Percentiles rank a stretch among this genome's conserved stretches.
These are phyloP conservation scores for Arenaria interpres DNA, from an alignment of 2,113 vertebrate species.

Conservation along the genomic window DNA sequence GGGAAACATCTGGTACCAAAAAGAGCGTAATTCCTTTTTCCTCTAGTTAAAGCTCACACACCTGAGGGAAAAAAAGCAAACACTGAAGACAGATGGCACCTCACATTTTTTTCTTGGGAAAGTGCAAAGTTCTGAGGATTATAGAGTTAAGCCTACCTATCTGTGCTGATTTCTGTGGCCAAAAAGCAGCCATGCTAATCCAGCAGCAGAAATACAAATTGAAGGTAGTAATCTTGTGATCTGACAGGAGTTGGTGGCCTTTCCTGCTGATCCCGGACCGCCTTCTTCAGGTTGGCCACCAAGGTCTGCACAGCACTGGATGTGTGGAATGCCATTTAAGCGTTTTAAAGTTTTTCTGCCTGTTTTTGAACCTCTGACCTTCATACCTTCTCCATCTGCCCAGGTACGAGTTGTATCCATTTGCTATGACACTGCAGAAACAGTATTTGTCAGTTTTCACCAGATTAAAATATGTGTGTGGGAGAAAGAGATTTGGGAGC, in stretches of 20 bases:
- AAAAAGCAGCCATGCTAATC: neutral
- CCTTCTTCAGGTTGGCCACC: neutral
- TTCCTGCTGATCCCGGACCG: neutral
- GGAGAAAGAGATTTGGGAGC: neutral
- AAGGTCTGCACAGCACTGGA: neutral
- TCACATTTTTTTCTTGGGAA: neutral
- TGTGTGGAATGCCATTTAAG: neutral
- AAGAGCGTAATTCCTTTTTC: slow-evolving; percentile 5
- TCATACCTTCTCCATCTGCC: neutral
- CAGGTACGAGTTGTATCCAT: neutral
- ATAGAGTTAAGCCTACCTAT: neutral
- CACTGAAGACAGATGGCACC: slow-evolving; percentile 30
- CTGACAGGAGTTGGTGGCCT: neutral
- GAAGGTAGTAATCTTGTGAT: neutral
- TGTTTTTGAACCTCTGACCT: neutral
- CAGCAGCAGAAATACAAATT: neutral
- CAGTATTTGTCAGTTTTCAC: neutral
- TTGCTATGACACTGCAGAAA: neutral
- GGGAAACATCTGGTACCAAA: slow-evolving; percentile 43
- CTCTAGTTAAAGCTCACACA: slow-evolving; percentile 34
- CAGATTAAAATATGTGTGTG: neutral
- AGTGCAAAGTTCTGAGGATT: neutral
- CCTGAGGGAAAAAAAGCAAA: slow-evolving; percentile 8
- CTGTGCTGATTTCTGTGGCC: neutral
- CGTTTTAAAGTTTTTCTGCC: neutral